Evolutionary conservation across 2,113 vertebrate genomes (phyloP).

Genomic region (Picathartes gymnocephalus): DNA sequence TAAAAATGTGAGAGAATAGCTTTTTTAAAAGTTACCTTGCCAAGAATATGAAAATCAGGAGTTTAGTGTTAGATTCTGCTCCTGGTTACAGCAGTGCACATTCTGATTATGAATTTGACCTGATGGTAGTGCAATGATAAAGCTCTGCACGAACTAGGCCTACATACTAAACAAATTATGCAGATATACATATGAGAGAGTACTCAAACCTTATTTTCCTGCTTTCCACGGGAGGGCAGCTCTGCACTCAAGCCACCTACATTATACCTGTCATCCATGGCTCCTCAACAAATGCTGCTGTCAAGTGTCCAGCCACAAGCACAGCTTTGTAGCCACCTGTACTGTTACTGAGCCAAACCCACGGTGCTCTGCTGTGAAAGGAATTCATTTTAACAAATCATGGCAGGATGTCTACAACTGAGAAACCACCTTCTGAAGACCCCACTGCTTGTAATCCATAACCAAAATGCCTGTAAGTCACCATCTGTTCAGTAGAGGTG

Average conservation of each 20-base stretch:
- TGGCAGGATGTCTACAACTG: background rate
- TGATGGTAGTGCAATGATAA: background rate
- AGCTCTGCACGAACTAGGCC: background rate
- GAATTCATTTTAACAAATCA: background rate
- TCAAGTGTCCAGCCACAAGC: background rate
- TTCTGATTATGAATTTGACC: background rate
- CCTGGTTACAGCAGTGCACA: background rate
- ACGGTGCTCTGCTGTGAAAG: background rate
- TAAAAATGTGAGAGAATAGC: background rate
- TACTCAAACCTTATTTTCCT: no score
- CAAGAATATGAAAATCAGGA: background rate
- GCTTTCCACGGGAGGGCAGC: constrained; percentile 13
- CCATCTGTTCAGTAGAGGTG: background rate
- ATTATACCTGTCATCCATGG: rapidly evolving
- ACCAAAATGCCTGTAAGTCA: background rate
- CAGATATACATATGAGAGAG: background rate
- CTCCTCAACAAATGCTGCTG: background rate
- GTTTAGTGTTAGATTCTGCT: background rate
- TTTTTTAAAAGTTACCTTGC: background rate
- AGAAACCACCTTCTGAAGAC: background rate
- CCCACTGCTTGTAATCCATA: background rate
- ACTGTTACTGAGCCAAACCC: background rate
- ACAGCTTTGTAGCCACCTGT: background rate
- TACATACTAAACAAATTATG: rapidly evolving
- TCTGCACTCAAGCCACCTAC: background rate